Evolutionary conservation across 1,140 invertebrate genomes (phyloP), one percentile per base, ranked within the genome.

Genomic region (Lycorma delicatula): DNA sequence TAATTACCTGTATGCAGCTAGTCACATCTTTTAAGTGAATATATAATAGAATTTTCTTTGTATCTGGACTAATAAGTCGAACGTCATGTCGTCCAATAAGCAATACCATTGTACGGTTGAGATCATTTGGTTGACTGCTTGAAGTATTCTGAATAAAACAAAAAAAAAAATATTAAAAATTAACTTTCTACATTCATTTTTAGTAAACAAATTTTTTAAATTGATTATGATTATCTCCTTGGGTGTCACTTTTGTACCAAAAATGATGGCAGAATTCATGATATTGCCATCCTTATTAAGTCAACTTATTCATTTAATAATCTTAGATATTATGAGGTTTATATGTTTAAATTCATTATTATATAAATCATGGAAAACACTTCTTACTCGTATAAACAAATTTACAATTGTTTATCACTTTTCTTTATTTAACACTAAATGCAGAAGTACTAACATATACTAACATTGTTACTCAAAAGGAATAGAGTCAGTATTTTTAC

Each of bases 51-150:
- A 92, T 83, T 66, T 89, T 85, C 68, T 97, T 97, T 29, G 89
- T 80, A 70, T 97, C 93, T 0, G 91, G 88, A 68, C 91, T 94
- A 54, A 97, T 95, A 0, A 97, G 76, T 46, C 90, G 81, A 23
- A 97, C 75, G 72, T 97, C 93, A 46, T 81, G 79, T 27, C 86
- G 77, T n/a, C 90, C 92, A 18, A 97, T 87, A 75, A 91, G 73
- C 53, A 78, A 86, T 9, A 97, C 78, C 93, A 97, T 97, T 1
- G 91, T 95, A 22, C 91, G 79, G 75, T 96, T 96, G 61, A 87
- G 84, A 54, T 90, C 86, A 54, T 54, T 31, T 22, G 41, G 18
- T 22, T 44, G 41, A 22, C 41, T 44, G 41, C 23, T 44, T 44
- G 41, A 44, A 9, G 41, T 20, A 22, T 22, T 44, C 41, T 44